These are phyloP conservation scores for Scrobipalpa atriplicella DNA, from an alignment of 2,888 invertebrate genomes.

Conservation along the genomic window DNA sequence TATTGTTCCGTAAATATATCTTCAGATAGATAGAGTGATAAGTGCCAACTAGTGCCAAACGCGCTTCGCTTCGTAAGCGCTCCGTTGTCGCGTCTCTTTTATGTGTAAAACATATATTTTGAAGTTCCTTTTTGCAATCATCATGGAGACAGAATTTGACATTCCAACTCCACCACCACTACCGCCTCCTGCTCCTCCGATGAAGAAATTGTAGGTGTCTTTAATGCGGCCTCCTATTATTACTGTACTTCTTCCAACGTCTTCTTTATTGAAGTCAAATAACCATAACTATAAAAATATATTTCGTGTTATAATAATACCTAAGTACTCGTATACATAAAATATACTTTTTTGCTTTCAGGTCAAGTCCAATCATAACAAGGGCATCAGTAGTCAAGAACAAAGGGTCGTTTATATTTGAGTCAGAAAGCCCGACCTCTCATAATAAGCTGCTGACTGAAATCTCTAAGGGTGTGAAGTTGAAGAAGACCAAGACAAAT, in stretches of 20 bases:
- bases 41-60: constrained; percentile 66
- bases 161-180: constrained; percentile 4
- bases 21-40: constrained; percentile 42
- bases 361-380: constrained; percentile 84
- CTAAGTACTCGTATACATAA: too few relatives aligned
- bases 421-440: constrained; percentile 91
- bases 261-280: not conserved
- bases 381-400: constrained; percentile 85
- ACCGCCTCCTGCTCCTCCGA: constrained; percentile 22
- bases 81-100: constrained; percentile 16
- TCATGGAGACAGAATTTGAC: not conserved
- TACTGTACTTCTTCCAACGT: too few relatives aligned
- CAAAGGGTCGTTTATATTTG: constrained; percentile 92
- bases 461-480: constrained; percentile 89
- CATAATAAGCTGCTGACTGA: constrained; percentile 92
- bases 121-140: too few relatives aligned
- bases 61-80: constrained; percentile 9
- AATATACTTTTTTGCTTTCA: constrained; percentile 46
- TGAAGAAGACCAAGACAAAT: constrained; percentile 90
- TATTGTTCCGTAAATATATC: constrained; percentile 20
- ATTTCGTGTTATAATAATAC: too few relatives aligned
- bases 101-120: not conserved
- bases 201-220: constrained; percentile 5
- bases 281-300: too few relatives aligned
- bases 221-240: not conserved